Evolutionary conservation across 2,888 invertebrate genomes (phyloP), one percentile per base, ranked within the genome.

Genomic region (Dryobotodes eremita): DNA sequence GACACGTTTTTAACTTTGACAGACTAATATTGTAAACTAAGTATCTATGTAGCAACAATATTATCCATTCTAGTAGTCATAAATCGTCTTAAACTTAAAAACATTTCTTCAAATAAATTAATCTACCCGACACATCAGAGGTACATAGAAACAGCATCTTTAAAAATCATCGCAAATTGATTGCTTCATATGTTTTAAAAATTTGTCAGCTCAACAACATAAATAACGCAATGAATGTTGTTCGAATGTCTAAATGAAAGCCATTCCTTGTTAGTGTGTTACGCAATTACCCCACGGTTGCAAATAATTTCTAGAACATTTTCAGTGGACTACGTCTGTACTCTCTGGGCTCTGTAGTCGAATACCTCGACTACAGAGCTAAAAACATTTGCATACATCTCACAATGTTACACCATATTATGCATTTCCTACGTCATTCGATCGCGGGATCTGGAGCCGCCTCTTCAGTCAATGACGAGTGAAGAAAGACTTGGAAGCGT

Each of bases 401-500:
- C 11, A n/a, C n/a, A 75, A 70, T 69, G 23, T 75, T 79, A 75
- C 65, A 76, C 71, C 36, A 76, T 46, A 23, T 64, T 85, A 66
- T 76, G 73, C 68, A 83, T 74, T 20, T 31, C 55, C 48, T 15
- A 76, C 76, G 72, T 85, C 86, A 79, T 53, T 53, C 13, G 48
- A 61, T 76, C 59, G 48, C n/a, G 65, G 70, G 69, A 85, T 82
- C 75, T 78, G 80, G 75, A 84, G 79, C 75, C 59, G 73, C 83
- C 70, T 82, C 65, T 72, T 62, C 66, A 71, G 75, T 79, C 81
- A 80, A 66, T 80, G 79, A 72, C 79, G 75, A 68, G 46, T 78
- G 78, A 68, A 61, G 79, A 86, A 86, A 89, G 79, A 80, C 69
- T 87, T 77, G 72, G 80, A 71, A 77, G 69, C 75, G 93, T 92